Base-by-base conservation (phyloP, 2,797 vertebrate genomes). In the Micropoecilia bifurca region DNA sequence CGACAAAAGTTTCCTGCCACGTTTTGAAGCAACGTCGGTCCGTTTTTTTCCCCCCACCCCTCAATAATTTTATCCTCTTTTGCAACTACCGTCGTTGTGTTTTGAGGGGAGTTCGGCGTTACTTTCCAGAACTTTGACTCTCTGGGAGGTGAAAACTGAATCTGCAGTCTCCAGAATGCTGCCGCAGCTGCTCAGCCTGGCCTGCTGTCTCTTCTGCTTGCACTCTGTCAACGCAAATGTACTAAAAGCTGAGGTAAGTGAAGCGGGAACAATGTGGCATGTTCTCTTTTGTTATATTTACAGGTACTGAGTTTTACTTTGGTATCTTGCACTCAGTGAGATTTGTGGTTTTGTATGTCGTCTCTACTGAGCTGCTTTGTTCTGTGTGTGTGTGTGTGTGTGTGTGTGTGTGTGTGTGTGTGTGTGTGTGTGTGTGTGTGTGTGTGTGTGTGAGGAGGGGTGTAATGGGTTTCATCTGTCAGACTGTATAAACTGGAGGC, bases 161-260 rank as follows among this genome's bases (percentile, higher is more conserved):
- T 84, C 59, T 77, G 79, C 77, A 87, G 79, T 80, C 8, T 59
- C 61, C 81, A 93, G 82, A 91, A 96, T 96, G 95, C 86, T 94
- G 83, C 87, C 84, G 85, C 92, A 85, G 83, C 85, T 96, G 73
- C 75, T 96, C 85, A 79, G 88, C 73, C 84, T 96, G 90, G 90
- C 90, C 79, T 95, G 89, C 75, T 90, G 68, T 41, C 87, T 95
- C 73, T 92, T 85, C 84, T 94, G 90, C 92, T 77, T 87, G 41
- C 81, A 84, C 88, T 91, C 90, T 22, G 91, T 93, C 78, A 69
- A 88, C 75, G 93, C 93, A 57, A 82, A 95, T 68, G 85, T 94
- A 4, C 80, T 95, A 12, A 83, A 90, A 92, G 87, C 95, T 6
- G 93, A 96, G 94, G 95, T 96, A 77, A 92, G 94, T 86, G 50